Conservation (phyloP, 2,797 vertebrate genomes). For the Eupleurogrammus muticus region DNA sequence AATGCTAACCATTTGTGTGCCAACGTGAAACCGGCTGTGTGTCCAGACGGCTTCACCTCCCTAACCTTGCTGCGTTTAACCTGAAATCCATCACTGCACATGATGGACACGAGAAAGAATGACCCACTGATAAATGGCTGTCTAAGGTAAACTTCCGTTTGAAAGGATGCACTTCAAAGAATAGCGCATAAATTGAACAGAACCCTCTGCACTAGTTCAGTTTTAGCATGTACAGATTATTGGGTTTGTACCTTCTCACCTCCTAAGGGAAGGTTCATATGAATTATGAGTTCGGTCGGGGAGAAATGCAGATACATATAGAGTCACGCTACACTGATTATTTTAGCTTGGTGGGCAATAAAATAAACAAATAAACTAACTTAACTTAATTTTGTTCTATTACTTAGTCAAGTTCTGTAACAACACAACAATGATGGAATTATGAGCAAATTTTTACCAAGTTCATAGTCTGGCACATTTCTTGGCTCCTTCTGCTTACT, state of each 20-base stretch:
- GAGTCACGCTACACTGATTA: too few relatives aligned
- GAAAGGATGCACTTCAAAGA: constrained; percentile 57
- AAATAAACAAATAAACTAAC: too few relatives aligned
- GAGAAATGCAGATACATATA: not conserved
- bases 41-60: constrained; percentile 63
- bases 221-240: constrained; percentile 27
- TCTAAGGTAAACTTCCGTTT: constrained; percentile 31
- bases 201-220: constrained; percentile 11
- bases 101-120: constrained; percentile 50
- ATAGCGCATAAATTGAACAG: constrained; percentile 45
- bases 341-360: too few relatives aligned
- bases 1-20: constrained; percentile 56
- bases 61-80: constrained; percentile 43
- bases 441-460: too few relatives aligned
- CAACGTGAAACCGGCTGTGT: constrained; percentile 52
- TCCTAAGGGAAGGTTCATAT: constrained; percentile 26
- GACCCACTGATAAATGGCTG: constrained; percentile 58
- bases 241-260: constrained; percentile 10
- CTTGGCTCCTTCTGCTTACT: too few relatives aligned
- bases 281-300: constrained; percentile 22
- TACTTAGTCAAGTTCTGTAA: too few relatives aligned
- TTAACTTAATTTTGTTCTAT: too few relatives aligned
- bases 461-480: too few relatives aligned
- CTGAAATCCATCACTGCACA: constrained; percentile 54
- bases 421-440: too few relatives aligned